Conservation (phyloP, 2,113 vertebrate genomes). For the Pongo pygmaeus region DNA sequence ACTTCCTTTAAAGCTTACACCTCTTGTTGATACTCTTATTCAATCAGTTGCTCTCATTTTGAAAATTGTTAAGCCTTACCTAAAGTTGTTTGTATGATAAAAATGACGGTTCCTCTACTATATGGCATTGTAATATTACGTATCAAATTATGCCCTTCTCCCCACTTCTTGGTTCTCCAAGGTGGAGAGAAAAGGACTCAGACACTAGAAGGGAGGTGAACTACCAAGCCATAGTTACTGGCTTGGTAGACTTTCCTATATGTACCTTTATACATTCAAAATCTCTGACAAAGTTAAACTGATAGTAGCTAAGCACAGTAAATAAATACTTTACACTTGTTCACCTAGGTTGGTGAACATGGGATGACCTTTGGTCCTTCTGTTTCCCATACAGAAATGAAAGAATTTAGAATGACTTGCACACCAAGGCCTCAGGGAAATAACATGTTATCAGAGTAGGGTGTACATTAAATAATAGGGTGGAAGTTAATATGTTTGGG, state of each 20-base stretch:
- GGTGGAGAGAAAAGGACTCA: not conserved
- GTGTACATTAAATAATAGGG: constrained; percentile 52
- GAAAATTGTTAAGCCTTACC: constrained; percentile 1
- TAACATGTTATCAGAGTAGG: not conserved
- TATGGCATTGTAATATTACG: not conserved
- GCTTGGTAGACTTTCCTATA: not conserved
- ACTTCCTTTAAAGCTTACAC: not conserved
- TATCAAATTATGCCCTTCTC: not conserved
- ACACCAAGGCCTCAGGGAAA: not conserved
- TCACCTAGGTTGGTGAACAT: constrained; percentile 42
- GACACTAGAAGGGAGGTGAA: not conserved
- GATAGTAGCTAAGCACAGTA: constrained; percentile 57
- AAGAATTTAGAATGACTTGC: constrained; percentile 48
- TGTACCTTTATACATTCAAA: constrained; percentile 32
- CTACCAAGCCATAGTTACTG: not conserved
- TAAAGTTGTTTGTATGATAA: constrained; percentile 12
- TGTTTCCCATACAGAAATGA: constrained; percentile 30
- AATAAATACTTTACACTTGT: constrained; percentile 21
- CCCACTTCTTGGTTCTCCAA: not conserved
- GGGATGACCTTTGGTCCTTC: constrained; percentile 52
- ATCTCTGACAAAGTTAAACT: constrained; percentile 28
- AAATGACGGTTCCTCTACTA: not conserved
- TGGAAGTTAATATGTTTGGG: constrained; percentile 2
- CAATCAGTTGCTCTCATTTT: not conserved
- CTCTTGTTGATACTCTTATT: constrained; percentile 10